Evolutionary conservation across 2,113 vertebrate species (phyloP), one percentile per base, ranked within the genome.

Genomic region (Odobenus rosmarus): DNA sequence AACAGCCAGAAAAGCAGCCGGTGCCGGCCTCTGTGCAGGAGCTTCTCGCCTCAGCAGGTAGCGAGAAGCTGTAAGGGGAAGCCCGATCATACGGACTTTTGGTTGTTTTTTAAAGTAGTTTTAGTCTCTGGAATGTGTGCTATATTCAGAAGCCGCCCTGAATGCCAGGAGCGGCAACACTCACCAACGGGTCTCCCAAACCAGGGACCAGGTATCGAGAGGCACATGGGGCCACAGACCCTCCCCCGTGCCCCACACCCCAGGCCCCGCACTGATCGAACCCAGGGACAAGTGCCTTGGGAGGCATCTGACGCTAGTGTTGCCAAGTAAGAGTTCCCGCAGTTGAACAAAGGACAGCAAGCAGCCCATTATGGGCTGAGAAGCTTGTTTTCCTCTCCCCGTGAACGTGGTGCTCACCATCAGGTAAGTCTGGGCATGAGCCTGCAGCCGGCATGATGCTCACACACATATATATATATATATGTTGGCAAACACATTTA

Each of bases 361-460:
- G 79, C 84, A 90, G 91, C 84, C 11, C 57, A 97, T 93, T 91
- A 95, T 57, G 90, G 72, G 88, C 97, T 95, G 76, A 96, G 96
- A 95, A 84, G 87, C 97, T 87, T 96, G 90, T 95, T 95, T 92
- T 59, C 0, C 95, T 93, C 93, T 97, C 97, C 97, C 98, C 98
- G 82, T 97, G 97, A 97, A 97, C 98, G 98, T 97, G 97, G 98
- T 97, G 97, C 98, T 98, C 98, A 82, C 93, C 97, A 95, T 98
- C 98, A 98, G 98, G 98, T 98, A 96, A 98, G 72, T 97, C 96
- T 98, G 97, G 97, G 98, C 98, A 95, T 95, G 97, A 95, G 98
- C 97, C 95, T 95, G 97, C 97, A 97, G 97, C 97, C 98, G 98
- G 98, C 98, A 86, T 96, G 98, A 97, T 97, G 97, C 98, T 98